Evolutionary conservation across 2,888 invertebrate genomes (phyloP), one percentile per base, ranked within the genome.

Genomic region (Leptopilina drosophilae): DNA sequence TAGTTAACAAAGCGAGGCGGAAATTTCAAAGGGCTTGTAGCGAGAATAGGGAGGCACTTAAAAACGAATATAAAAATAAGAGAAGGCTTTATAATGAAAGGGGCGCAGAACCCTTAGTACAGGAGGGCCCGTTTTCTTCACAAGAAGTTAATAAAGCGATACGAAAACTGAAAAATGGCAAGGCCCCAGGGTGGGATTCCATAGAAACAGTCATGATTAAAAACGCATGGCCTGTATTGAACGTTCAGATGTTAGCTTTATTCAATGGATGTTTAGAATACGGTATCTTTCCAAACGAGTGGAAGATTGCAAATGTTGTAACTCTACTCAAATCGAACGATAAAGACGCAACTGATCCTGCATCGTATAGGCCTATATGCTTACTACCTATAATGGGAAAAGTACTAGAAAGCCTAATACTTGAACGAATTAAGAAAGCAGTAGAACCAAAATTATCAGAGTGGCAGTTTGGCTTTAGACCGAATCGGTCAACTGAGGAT

Each of bases 371-470:
- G 26, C 82, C 82, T 0, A 78, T 83, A 0, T 82, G 83, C 59
- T 77, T 84, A 33, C 78, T 85, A 0, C 64, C 83, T 14, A 59
- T 79, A 4, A 6, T 79, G 9, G 82, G 83, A 0, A 82, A 85
- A 33, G 15, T 80, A 5, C 65, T 84, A 11, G 82, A 82, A 46
- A 26, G 64, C 7, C n/a, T 59, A 15, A 59, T 59, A n/a, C 1
- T 42, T 1, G 42, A 42, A 42, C 7, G 42, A 42, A 8, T 42
- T 1, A 59, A n/a, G 15, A 4, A 59, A 7, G 5, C n/a, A 7
- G 7, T 59, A 7, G n/a, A 14, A 1, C 14, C 5, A 2, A n/a
- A 7, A n/a, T 2, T 59, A 4, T 59, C 59, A 5, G 5, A 7
- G 2, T 7, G 14, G 15, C 59, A 59, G 1, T 59, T 15, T 15